Conservation (phyloP, 2,888 invertebrate genomes). For the Sussaba pulchella region DNA sequence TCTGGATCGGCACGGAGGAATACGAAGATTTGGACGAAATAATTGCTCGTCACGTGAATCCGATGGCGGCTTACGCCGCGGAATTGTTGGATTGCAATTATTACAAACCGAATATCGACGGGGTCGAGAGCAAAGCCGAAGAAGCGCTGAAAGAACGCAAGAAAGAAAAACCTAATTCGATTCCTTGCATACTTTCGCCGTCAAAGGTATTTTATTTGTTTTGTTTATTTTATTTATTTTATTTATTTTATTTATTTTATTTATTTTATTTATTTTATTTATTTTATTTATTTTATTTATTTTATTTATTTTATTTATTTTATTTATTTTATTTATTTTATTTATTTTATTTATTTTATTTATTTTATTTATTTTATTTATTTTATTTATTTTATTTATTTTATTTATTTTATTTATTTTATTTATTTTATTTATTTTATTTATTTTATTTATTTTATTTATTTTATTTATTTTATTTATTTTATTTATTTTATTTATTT, state of each 20-base stretch:
- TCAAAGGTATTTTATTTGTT: constrained; percentile 86
- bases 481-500: constrained; percentile 3
- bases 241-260: not conserved
- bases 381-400: constrained; percentile 50
- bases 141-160: constrained; percentile 95
- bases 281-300: too few relatives aligned
- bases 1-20: constrained; percentile 96
- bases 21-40: constrained; percentile 99
- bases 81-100: constrained; percentile 97
- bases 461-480: not conserved
- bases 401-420: too few relatives aligned
- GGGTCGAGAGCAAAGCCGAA: constrained; percentile 94
- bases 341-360: not conserved
- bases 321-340: not conserved
- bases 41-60: constrained; percentile 97
- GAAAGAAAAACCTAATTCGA: constrained; percentile 93
- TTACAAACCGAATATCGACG: constrained; percentile 91
- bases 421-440: too few relatives aligned
- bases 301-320: too few relatives aligned
- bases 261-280: constrained; percentile 2
- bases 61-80: constrained; percentile 97
- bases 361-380: not conserved
- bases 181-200: constrained; percentile 94
- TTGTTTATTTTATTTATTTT: constrained; percentile 10
- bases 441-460: not conserved